Evolutionary conservation across 2,888 invertebrate species (phyloP).

Genomic region (Acrobeloides nanus): DNA sequence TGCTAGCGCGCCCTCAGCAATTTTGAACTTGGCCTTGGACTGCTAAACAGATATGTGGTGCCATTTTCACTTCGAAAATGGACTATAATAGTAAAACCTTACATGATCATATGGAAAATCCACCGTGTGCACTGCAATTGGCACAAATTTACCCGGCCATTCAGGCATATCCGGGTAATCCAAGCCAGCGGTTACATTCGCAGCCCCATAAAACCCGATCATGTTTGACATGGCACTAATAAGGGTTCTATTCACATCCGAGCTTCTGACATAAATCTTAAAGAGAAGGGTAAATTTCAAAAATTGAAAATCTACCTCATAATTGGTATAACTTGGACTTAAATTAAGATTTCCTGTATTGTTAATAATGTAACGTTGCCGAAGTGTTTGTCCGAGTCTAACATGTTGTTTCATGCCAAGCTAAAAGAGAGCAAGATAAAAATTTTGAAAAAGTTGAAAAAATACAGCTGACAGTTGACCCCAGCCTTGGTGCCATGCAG

Average conservation of each 20-base stretch:
- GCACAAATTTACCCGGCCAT: slow-evolving; percentile 14
- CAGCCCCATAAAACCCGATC: slow-evolving; percentile 12
- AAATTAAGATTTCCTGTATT: too few species aligned
- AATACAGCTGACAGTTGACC: slow-evolving; percentile 11
- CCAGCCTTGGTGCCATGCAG: slow-evolving; percentile 6
- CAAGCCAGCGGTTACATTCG: background rate
- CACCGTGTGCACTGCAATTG: slow-evolving; percentile 15
- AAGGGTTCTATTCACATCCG: slow-evolving; percentile 22
- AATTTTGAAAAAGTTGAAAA: background rate
- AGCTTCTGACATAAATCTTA: slow-evolving; percentile 16
- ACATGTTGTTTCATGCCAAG: slow-evolving; percentile 18
- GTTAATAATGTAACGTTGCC: slow-evolving; percentile 16
- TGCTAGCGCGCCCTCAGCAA: too few species aligned
- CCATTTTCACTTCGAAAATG: too few species aligned
- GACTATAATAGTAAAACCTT: too few species aligned
- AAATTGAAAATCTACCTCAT: slow-evolving; percentile 5
- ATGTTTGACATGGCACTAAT: slow-evolving; percentile 20
- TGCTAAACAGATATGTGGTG: too few species aligned
- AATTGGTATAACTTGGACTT: background rate
- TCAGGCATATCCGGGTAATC: slow-evolving; percentile 14
- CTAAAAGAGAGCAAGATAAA: background rate
- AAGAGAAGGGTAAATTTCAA: background rate
- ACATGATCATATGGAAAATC: slow-evolving; percentile 9
- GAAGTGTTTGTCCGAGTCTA: slow-evolving; percentile 11
- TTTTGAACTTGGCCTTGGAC: too few species aligned